phyloP scores from a whole-genome alignment of 2,797 vertebrate genomes.

The Rhadinocentrus ornatus region DNA sequence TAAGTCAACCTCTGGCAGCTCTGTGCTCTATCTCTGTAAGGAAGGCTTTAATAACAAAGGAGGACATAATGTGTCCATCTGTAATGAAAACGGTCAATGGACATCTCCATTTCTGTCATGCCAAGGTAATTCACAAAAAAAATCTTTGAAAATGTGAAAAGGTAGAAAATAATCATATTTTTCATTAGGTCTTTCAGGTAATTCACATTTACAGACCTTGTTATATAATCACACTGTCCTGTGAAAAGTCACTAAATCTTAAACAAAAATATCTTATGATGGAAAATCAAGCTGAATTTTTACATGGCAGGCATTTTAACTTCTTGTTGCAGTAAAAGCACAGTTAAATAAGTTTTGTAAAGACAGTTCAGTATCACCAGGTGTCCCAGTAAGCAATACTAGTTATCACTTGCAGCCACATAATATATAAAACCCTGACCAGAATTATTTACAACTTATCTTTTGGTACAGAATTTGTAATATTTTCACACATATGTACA shows the following conservation, averaged over 20 bases:
- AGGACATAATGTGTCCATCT: conserved; percentile 77
- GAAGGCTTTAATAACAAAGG: conserved; percentile 80
- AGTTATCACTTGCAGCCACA: too few relatives aligned
- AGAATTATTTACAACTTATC: too few relatives aligned
- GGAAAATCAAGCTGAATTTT: background rate
- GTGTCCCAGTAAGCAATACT: too few relatives aligned
- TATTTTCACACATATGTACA: too few relatives aligned
- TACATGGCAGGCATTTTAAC: background rate
- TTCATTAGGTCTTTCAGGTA: background rate
- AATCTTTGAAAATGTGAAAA: conserved; percentile 1
- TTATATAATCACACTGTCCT: background rate
- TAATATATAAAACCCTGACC: too few relatives aligned
- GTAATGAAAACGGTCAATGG: conserved; percentile 84
- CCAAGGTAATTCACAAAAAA: conserved; percentile 78
- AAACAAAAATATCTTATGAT: background rate
- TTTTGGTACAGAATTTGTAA: too few relatives aligned
- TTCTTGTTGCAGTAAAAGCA: background rate
- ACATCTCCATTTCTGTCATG: conserved; percentile 80
- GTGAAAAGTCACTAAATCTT: background rate
- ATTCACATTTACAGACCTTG: background rate
- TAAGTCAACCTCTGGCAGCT: conserved; percentile 77
- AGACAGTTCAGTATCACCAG: too few relatives aligned
- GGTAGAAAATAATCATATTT: background rate
- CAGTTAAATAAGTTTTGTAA: background rate
- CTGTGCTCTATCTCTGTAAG: conserved; percentile 82